These are phyloP conservation scores for Drosophila tsacasi DNA, from an alignment of 1,140 invertebrate species.

Conservation along the genomic window DNA sequence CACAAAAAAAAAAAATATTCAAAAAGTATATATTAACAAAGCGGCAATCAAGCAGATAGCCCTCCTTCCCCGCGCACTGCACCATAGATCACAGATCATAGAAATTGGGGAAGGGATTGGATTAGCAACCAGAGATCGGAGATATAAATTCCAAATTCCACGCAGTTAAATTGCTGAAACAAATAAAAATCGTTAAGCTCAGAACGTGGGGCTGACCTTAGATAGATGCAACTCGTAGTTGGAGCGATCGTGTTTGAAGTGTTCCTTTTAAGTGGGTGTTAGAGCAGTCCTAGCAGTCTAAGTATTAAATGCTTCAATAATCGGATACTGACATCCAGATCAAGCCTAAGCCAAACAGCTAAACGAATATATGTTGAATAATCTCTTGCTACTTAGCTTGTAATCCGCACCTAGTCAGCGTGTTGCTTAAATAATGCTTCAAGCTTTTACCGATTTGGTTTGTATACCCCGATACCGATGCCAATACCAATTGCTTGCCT, in stretches of 20 bases:
- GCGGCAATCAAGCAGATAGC: slow-evolving; percentile 25
- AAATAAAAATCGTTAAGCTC: slow-evolving; percentile 18
- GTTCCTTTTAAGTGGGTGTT: slow-evolving; percentile 46
- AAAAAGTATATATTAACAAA: not conserved
- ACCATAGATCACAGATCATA: slow-evolving; percentile 22
- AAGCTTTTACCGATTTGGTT: slow-evolving; percentile 55
- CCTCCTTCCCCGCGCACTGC: slow-evolving; percentile 32
- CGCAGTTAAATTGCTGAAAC: slow-evolving; percentile 47
- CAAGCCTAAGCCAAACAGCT: slow-evolving; percentile 30
- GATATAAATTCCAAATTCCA: slow-evolving; percentile 38
- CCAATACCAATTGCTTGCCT: slow-evolving; percentile 54
- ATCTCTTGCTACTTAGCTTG: slow-evolving; percentile 49
- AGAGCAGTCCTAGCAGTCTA: slow-evolving; percentile 50
- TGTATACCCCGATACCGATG: slow-evolving; percentile 35
- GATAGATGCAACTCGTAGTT: slow-evolving; percentile 52
- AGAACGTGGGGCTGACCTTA: slow-evolving; percentile 25
- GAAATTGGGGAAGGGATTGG: slow-evolving; percentile 13
- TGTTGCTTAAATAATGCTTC: slow-evolving; percentile 52
- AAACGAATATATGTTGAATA: slow-evolving; percentile 25
- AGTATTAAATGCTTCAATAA: slow-evolving; percentile 52
- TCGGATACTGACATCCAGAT: slow-evolving; percentile 41
- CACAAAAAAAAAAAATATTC: not conserved
- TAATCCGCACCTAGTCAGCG: slow-evolving; percentile 51
- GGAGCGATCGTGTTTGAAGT: slow-evolving; percentile 38
- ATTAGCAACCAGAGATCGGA: slow-evolving; percentile 13